Base-by-base conservation (phyloP, 2,797 vertebrate species). In the Gephyroberyx darwinii region DNA sequence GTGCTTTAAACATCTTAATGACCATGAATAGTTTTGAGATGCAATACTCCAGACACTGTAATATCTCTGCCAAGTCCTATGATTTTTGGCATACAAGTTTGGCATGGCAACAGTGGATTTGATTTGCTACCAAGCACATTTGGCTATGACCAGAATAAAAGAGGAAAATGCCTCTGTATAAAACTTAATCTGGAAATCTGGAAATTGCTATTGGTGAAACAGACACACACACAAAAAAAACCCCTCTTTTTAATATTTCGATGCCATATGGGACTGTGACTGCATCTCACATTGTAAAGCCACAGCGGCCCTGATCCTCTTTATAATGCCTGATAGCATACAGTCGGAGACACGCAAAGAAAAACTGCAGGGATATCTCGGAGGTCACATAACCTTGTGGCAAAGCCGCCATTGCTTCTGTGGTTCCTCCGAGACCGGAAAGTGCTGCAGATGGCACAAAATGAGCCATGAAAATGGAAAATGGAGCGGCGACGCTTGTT, bases 171-270 rank as follows among this genome's bases (percentile, higher is more conserved):
- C 45, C 8, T 60, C 37, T 51, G 31, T 81, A 66, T 52, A 17
- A 78, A 84, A 43, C 60, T 69, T 79, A 78, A 77, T 83, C 52
- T 60, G 43, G 30, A 77, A 69, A 71, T 77, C 48, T 74, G 62
- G 53, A 55, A 63, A 41, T 50, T 26, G 16, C 5, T 56, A 70
- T 22, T 31, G 59, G 26, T 7, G 56, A 72, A 67, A 71, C 22
- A 71, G 78, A 47, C 39, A 41, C 35, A 7, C 35, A 26, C 35
- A 37, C 33, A 35, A 35, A 35, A 35, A 35, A 73, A 74, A 74
- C 72, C 69, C 79, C 30, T 70, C 65, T 63, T 43, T 60, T 17
- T 37, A 30, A 54, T 54, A 31, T 30, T 54, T 54, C 31, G 52
- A 54, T 5, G 14, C 26, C 14, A 12, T 26, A 26, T 22, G 51